Evolutionary conservation across 2,888 invertebrate genomes (phyloP).

Genomic region (Apamea monoglypha): DNA sequence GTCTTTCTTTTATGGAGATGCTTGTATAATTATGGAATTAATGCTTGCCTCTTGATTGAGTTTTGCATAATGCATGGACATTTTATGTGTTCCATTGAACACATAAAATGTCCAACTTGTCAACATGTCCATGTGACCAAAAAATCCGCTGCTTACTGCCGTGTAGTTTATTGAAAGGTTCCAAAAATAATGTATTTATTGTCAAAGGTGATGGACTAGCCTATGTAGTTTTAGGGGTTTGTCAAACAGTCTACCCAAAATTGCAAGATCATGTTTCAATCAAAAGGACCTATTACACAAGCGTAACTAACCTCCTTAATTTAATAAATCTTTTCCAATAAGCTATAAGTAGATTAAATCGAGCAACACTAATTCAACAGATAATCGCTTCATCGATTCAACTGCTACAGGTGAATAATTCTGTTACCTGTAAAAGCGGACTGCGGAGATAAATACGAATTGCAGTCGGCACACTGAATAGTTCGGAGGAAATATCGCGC

Average conservation of each 20-base stretch:
- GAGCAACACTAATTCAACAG: constrained; percentile 16
- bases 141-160: background rate
- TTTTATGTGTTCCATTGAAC: background rate
- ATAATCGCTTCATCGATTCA: constrained; percentile 14
- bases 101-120: too few species aligned
- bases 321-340: constrained; percentile 11
- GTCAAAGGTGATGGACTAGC: too few species aligned
- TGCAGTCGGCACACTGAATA: background rate
- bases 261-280: background rate
- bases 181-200: background rate
- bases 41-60: background rate
- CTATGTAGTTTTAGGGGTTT: background rate
- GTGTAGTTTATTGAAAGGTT: background rate
- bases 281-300: background rate
- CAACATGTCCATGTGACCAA: too few species aligned
- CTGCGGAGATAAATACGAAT: constrained; percentile 20
- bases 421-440: constrained; percentile 17
- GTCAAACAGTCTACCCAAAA: background rate
- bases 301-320: background rate
- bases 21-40: constrained; percentile 5
- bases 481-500: background rate
- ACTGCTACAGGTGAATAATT: constrained; percentile 25
- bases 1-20: constrained; percentile 23
- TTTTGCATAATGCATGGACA: background rate
- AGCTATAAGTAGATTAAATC: background rate